A percentile compares a stretch with the other conserved stretches of the same genome.
Evolutionary conservation across 2,113 vertebrate species (phyloP).

Genomic region (Gadus macrocephalus): DNA sequence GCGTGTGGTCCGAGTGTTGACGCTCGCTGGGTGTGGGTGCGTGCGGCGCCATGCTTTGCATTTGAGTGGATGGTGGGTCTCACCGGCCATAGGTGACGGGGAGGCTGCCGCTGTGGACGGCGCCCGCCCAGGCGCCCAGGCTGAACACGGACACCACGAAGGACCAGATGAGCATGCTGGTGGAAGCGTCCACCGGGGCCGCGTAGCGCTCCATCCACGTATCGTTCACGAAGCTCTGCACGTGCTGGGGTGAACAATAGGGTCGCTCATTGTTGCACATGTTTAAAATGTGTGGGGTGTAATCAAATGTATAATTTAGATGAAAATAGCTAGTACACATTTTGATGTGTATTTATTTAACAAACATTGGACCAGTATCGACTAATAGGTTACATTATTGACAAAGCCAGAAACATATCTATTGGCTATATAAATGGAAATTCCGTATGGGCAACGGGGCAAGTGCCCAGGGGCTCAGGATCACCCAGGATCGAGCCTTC

Average conservation of each 20-base stretch:
- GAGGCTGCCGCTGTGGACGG: slow-evolving; percentile 64
- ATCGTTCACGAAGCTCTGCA: slow-evolving; percentile 69
- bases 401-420: too few species aligned
- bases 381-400: too few species aligned
- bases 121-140: slow-evolving; percentile 66
- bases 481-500: too few species aligned
- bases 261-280: background rate
- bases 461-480: too few species aligned
- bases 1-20: background rate
- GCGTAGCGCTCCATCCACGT: slow-evolving; percentile 68
- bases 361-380: too few species aligned
- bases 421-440: too few species aligned
- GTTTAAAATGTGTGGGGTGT: too few species aligned
- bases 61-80: slow-evolving; percentile 1
- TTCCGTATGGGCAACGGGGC: too few species aligned
- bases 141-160: slow-evolving; percentile 70
- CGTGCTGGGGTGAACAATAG: slow-evolving; percentile 49
- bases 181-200: slow-evolving; percentile 46
- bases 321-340: too few species aligned
- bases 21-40: background rate
- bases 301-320: too few species aligned
- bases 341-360: too few species aligned
- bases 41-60: background rate
- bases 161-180: slow-evolving; percentile 72
- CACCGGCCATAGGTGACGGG: slow-evolving; percentile 73